These are phyloP conservation scores for Penaeus chinensis DNA, from an alignment of 1,140 invertebrate genomes.

Conservation along the genomic window DNA sequence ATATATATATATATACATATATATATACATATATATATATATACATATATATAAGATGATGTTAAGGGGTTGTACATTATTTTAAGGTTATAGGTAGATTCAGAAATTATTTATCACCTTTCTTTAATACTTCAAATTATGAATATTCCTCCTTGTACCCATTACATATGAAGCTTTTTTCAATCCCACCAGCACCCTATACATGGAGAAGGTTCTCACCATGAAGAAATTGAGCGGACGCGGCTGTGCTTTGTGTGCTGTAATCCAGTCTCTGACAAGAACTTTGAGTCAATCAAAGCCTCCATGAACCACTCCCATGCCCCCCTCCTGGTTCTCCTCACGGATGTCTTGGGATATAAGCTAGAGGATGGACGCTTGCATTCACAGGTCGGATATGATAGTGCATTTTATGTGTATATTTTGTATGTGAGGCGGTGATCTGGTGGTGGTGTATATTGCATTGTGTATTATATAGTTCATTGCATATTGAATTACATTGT, in stretches of 20 bases:
- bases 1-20: too few species aligned
- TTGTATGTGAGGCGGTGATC: neutral
- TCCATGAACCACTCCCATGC: conserved; percentile 61
- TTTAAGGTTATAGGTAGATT: too few species aligned
- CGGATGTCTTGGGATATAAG: conserved; percentile 60
- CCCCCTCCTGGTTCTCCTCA: conserved; percentile 55
- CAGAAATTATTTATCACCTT: too few species aligned
- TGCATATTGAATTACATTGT: too few species aligned
- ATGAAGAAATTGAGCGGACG: conserved; percentile 33
- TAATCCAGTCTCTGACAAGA: conserved; percentile 40
- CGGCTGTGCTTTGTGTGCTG: conserved; percentile 51
- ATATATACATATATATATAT: too few species aligned
- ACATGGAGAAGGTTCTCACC: conserved; percentile 33
- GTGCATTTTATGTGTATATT: neutral
- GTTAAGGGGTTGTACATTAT: too few species aligned
- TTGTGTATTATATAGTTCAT: too few species aligned
- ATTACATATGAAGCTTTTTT: too few species aligned
- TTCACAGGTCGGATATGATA: conserved; percentile 45
- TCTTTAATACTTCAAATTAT: too few species aligned
- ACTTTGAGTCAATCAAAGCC: conserved; percentile 23
- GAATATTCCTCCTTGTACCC: too few species aligned
- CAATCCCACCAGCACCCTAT: too few species aligned
- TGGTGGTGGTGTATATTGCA: neutral
- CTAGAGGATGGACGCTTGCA: conserved; percentile 53
- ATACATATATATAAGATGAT: too few species aligned